Base-by-base conservation (phyloP, 2,888 invertebrate species). In the Archaeoteleia sp. region DNA sequence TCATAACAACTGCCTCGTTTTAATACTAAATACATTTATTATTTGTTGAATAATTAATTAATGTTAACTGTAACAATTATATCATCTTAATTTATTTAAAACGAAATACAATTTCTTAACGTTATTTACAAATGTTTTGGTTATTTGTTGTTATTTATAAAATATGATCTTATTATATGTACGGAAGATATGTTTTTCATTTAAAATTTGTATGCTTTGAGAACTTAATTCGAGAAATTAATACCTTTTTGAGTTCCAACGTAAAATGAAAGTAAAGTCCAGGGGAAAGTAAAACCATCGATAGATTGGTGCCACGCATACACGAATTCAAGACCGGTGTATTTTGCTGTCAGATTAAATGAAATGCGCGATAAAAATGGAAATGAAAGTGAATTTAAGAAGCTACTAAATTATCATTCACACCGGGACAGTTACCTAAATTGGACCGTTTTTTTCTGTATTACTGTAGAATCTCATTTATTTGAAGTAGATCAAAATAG, bases 221-320 rank as follows among this genome's bases (percentile, higher is more conserved):
- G n/a, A n/a, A n/a, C n/a, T 20, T 13, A 14, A 42, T 42, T 42
- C 13, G 42, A n/a, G 13, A 13, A 29, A 29, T 29, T 9, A 9
- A 1, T n/a, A 8, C 7, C 23, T 42, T 42, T 29, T 42, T 42
- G 42, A 20, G 23, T 46, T 23, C 23, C 17, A 32, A 29, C 10
- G 58, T 42, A 51, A 61, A 61, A 37, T 12, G 61, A 61, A 61
- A 61, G 61, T 32, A 43, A 45, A 42, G 35, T 34, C 37, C 25
- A 40, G 32, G 55, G 48, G 63, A 63, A 63, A 55, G 54, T 63
- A 34, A 49, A 37, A 25, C 14, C 10, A 12, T 15, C 27, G 29
- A 42, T 25, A 25, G 25, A 40, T 12, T 12, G 32, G 32, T 32
- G 32, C 12, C 32, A 32, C 32, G 32, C 2, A 12, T 12, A 10